A percentile compares a stretch with the other conserved stretches of the same genome.
These are phyloP conservation scores for Tetramorium alpestre DNA, from an alignment of 1,140 invertebrate species.

Conservation along the genomic window DNA sequence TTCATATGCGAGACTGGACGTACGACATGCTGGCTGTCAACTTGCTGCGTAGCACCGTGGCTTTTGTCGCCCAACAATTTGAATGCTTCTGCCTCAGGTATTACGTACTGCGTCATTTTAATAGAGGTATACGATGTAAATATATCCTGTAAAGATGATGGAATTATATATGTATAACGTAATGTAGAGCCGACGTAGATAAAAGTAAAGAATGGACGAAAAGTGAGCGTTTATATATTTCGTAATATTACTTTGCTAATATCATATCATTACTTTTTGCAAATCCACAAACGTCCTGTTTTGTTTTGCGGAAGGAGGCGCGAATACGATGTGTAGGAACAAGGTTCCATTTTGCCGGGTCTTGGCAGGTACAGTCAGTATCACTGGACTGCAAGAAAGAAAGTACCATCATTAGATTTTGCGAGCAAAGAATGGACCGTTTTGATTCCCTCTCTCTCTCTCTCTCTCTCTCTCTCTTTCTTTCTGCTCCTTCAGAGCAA, in stretches of 20 bases:
- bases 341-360: slow-evolving; percentile 92
- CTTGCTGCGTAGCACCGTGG: slow-evolving; percentile 42
- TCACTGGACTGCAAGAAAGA: slow-evolving; percentile 86
- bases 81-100: slow-evolving; percentile 91
- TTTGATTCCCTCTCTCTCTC: not conserved
- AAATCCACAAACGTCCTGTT: slow-evolving; percentile 82
- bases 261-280: slow-evolving; percentile 70
- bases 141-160: slow-evolving; percentile 83
- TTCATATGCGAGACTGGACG: slow-evolving; percentile 88
- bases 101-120: slow-evolving; percentile 89
- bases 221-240: not conserved
- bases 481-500: not conserved
- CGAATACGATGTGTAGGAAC: slow-evolving; percentile 89
- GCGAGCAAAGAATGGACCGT: too few relatives aligned
- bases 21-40: slow-evolving; percentile 42
- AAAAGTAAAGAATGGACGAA: too few relatives aligned
- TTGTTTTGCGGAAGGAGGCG: slow-evolving; percentile 81
- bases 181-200: not conserved
- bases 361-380: slow-evolving; percentile 89
- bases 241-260: not conserved
- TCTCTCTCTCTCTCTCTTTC: not conserved
- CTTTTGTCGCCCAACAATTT: slow-evolving; percentile 89
- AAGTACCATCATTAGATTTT: not conserved
- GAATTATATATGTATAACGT: not conserved
- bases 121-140: slow-evolving; percentile 86